phyloP scores from a whole-genome alignment of 1,140 invertebrate species.

The Lordiphosa stackelbergi region DNA sequence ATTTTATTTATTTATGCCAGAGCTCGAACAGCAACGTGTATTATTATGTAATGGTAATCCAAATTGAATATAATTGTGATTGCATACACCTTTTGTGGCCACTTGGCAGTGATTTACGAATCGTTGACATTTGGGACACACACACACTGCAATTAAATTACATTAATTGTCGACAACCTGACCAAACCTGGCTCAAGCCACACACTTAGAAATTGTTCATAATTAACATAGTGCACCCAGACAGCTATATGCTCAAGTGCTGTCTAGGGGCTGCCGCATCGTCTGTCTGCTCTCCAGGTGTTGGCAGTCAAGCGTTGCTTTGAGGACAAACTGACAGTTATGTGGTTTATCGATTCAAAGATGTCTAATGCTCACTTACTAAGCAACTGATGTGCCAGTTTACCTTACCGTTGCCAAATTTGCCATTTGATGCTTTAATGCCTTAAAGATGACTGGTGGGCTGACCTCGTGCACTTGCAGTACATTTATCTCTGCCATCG shows the following conservation, averaged over 20 bases:
- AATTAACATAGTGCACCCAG: slow-evolving; percentile 28
- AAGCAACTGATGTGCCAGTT: slow-evolving; percentile 60
- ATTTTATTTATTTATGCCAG: slow-evolving; percentile 43
- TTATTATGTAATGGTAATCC: slow-evolving; percentile 27
- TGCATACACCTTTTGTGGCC: neutral
- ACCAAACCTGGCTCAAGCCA: slow-evolving; percentile 5
- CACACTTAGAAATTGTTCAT: slow-evolving; percentile 24
- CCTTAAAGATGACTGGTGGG: slow-evolving; percentile 18
- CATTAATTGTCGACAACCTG: slow-evolving; percentile 35
- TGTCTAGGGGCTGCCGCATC: slow-evolving; percentile 22
- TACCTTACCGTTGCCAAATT: too few species aligned
- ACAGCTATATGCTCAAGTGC: slow-evolving; percentile 35
- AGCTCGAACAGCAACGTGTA: slow-evolving; percentile 8
- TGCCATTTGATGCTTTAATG: slow-evolving; percentile 17
- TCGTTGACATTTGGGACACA: slow-evolving; percentile 12
- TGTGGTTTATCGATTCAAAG: slow-evolving; percentile 66
- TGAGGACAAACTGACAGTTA: slow-evolving; percentile 29
- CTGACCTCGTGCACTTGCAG: slow-evolving; percentile 49
- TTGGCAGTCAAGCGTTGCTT: slow-evolving; percentile 6
- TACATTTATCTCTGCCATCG: slow-evolving; percentile 38
- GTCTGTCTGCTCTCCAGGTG: slow-evolving; percentile 32
- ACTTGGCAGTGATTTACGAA: slow-evolving; percentile 11
- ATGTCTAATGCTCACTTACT: slow-evolving; percentile 45
- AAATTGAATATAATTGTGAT: slow-evolving; percentile 43
- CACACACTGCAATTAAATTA: slow-evolving; percentile 40